Base-by-base conservation (phyloP, 2,113 vertebrate genomes). In the Sterrhoptilus dennistouni region DNA sequence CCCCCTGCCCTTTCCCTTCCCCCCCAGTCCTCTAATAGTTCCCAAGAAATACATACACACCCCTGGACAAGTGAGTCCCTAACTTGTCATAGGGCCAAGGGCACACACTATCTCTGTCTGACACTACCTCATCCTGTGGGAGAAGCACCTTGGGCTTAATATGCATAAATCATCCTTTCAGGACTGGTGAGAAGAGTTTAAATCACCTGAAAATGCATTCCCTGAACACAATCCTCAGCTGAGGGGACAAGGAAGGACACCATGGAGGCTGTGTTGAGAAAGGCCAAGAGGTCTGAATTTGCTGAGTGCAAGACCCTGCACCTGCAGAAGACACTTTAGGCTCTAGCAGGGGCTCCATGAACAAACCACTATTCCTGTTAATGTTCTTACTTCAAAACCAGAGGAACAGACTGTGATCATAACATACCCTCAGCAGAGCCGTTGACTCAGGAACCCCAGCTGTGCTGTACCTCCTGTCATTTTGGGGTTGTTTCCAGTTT, bases 31-130 rank as follows among this genome's bases (percentile, higher is more conserved):
- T 72, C 35, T 18, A 2, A 6, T 6, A 22, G 52, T 31, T 40
- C 60, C 74, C 49, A 36, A n/a, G 47, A 53, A 61, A 63, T 5
- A 24, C 2, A 0, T 19, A 21, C 21, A 9, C 8, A 7, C 13
- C 22, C 3, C 8, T 20, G 78, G 69, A 28, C 2, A 4, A 50
- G 5, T 0, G 19, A 29, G 18, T 38, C 49, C 0, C 0, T 40
- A 22, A 15, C 20, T 64, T 76, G 23, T 25, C 54, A 6, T 0
- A 13, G 74, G 63, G 11, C 31, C 54, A 53, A 53, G 20, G 66
- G 35, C 36, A 49, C 6, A 4, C 19, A 6, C 14, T 45, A 31
- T 21, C 40, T 18, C 18, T 3, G 16, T 12, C 65, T 61, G 60
- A 18, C 45, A 50, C 22, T 13, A 45, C 0, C 24, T 23, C 47